phyloP scores from a whole-genome alignment of 2,888 invertebrate species.

The Polyploca ridens region DNA sequence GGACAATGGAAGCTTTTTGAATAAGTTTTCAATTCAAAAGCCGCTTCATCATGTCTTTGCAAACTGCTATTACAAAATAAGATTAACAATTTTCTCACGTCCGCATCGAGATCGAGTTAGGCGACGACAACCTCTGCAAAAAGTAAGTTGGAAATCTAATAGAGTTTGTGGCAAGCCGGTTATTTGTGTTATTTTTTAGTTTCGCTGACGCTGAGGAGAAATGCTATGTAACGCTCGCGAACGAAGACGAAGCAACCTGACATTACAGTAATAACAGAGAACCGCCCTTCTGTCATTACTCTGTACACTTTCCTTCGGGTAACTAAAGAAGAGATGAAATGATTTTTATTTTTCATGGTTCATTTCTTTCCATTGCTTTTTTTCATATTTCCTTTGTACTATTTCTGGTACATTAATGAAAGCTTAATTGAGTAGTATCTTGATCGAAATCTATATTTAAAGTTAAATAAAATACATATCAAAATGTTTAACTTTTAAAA shows the following conservation, averaged over 20 bases:
- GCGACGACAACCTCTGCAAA: constrained; percentile 78
- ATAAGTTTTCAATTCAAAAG: constrained; percentile 57
- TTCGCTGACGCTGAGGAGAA: constrained; percentile 69
- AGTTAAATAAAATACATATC: too few relatives aligned
- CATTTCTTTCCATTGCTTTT: constrained; percentile 60
- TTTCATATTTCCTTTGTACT: constrained; percentile 28
- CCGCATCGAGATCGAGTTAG: constrained; percentile 78
- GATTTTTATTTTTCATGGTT: constrained; percentile 61
- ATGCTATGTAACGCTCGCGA: constrained; percentile 78
- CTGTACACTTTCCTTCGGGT: constrained; percentile 72
- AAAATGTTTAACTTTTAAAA: too few relatives aligned
- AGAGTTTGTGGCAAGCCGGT: constrained; percentile 80
- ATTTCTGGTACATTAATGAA: not conserved
- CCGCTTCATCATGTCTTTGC: constrained; percentile 56
- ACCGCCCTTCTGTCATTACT: constrained; percentile 81
- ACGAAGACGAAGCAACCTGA: constrained; percentile 75
- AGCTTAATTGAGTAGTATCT: not conserved
- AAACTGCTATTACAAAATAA: constrained; percentile 69
- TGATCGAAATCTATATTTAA: too few relatives aligned
- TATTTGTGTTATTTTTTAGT: constrained; percentile 79
- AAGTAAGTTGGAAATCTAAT: constrained; percentile 81
- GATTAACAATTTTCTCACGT: constrained; percentile 79
- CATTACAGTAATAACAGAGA: constrained; percentile 80
- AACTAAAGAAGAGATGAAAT: constrained; percentile 56
- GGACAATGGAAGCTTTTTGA: constrained; percentile 44